These are phyloP conservation scores for Lota lota DNA, from an alignment of 2,113 vertebrate genomes.

Conservation along the genomic window DNA sequence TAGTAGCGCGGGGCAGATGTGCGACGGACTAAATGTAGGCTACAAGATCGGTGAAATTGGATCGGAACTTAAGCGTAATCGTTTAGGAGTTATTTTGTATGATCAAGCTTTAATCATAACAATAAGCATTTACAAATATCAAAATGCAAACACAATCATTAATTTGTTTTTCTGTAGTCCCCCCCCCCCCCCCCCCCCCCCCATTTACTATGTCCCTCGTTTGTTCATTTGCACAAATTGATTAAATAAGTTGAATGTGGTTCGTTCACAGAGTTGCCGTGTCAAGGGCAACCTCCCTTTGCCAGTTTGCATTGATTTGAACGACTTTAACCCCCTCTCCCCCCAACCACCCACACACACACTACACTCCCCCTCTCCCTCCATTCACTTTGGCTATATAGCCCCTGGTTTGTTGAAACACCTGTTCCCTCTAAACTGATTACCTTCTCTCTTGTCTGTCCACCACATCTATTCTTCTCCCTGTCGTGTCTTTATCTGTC, in stretches of 20 bases:
- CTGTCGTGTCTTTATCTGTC: background rate
- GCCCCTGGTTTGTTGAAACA: background rate
- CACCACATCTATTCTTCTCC: background rate
- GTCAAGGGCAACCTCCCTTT: conserved; percentile 62
- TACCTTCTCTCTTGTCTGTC: background rate
- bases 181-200: too few relatives aligned
- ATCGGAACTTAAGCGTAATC: too few relatives aligned
- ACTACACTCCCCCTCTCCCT: background rate
- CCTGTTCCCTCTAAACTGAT: background rate
- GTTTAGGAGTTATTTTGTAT: too few relatives aligned
- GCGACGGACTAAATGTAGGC: too few relatives aligned
- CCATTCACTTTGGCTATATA: background rate
- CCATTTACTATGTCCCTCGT: too few relatives aligned
- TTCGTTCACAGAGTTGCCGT: conserved; percentile 16
- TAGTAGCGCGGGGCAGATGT: too few relatives aligned
- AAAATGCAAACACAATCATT: too few relatives aligned
- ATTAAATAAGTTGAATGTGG: background rate
- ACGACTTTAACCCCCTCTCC: conserved; percentile 17
- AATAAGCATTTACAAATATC: too few relatives aligned
- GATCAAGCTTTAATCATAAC: too few relatives aligned
- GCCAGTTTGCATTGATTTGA: conserved; percentile 63
- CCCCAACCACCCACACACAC: background rate
- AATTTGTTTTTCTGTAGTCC: too few relatives aligned
- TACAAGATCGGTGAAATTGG: too few relatives aligned
- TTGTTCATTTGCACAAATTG: background rate